Base-by-base conservation (phyloP, 92 coral and sea anemone species). In the Meandrina meandrites region DNA sequence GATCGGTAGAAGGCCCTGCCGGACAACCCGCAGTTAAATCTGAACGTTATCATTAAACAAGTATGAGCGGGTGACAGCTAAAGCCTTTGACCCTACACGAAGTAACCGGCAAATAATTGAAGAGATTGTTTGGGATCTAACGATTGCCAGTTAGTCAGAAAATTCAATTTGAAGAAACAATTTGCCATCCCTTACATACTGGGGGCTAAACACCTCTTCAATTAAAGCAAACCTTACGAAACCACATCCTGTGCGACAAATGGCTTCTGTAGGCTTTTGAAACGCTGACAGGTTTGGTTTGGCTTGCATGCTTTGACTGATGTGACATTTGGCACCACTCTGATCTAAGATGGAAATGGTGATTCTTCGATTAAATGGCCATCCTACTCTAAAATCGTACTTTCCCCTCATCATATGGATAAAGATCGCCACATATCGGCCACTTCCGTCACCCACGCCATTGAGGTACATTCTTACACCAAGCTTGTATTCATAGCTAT, bases 281-380 rank as follows among this genome's bases (percentile, higher is more conserved):
- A 78, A 78, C 22, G 81, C 51, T 73, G 27, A 9, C 27, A 37
- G 12, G 5, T 36, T 73, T 35, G 78, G 51, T 24, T 36, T 34
- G 5, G 78, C 78, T 36, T 73, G 78, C 45, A 79, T 12, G 22
- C 10, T 57, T 57, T 30, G 71, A 37, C 83, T 79, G 47, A 79
- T 56, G 50, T 79, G 71, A 24, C 50, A 16, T 22, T 37, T 37
- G 31, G 83, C 83, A 60, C 72, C 83, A 58, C 83, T 79, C 72
- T 36, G 83, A 79, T 79, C 83, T 3, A 79, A 11, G 11, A 79
- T 57, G 51, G 83, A 79, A 4, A 79, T 10, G 10, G 53, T 79
- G 71, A 79, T 36, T 60, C 72, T 79, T 22, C 34, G 51, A 22
- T 53, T 17, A 19, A 58, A 79, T 1, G 83, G 83, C 83, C 83